Evolutionary conservation across 2,888 invertebrate genomes (phyloP).

Genomic region (Colletes collaris): DNA sequence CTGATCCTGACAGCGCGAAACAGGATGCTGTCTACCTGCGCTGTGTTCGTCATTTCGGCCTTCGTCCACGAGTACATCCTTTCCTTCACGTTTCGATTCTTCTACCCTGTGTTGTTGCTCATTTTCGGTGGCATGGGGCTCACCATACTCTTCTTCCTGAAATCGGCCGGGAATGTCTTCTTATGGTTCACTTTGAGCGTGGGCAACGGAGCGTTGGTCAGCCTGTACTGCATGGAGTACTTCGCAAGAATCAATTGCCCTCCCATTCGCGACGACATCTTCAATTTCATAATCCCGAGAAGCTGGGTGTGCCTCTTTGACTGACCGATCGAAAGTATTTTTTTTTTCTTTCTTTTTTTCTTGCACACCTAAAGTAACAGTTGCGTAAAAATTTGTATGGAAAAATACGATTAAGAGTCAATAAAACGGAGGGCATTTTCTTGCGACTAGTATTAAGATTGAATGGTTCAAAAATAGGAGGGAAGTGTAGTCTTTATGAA

Average conservation of each 20-base stretch:
- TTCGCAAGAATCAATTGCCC: constrained; percentile 92
- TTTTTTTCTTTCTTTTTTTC: no score
- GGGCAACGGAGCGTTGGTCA: constrained; percentile 91
- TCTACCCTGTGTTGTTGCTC: constrained; percentile 93
- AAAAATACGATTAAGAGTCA: no score
- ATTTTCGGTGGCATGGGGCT: constrained; percentile 90
- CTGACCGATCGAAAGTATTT: background rate
- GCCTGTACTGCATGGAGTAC: constrained; percentile 93
- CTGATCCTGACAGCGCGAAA: constrained; percentile 83
- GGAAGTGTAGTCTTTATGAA: background rate
- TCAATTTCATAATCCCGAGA: constrained; percentile 84
- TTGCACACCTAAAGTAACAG: no score
- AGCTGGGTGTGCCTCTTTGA: constrained; percentile 80
- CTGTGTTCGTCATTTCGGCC: constrained; percentile 92
- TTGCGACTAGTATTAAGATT: background rate
- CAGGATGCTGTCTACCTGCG: constrained; percentile 84
- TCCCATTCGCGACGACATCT: constrained; percentile 79
- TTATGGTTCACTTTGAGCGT: constrained; percentile 92
- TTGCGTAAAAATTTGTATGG: no score
- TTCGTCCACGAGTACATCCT: constrained; percentile 95
- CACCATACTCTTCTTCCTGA: constrained; percentile 84
- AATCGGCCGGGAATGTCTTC: constrained; percentile 89
- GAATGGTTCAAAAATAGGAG: background rate
- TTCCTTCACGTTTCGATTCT: constrained; percentile 91
- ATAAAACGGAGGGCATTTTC: no score